Evolutionary conservation across 2,888 invertebrate genomes (phyloP), one percentile per base, ranked within the genome.

Genomic region (Drosophila stalkeri): DNA sequence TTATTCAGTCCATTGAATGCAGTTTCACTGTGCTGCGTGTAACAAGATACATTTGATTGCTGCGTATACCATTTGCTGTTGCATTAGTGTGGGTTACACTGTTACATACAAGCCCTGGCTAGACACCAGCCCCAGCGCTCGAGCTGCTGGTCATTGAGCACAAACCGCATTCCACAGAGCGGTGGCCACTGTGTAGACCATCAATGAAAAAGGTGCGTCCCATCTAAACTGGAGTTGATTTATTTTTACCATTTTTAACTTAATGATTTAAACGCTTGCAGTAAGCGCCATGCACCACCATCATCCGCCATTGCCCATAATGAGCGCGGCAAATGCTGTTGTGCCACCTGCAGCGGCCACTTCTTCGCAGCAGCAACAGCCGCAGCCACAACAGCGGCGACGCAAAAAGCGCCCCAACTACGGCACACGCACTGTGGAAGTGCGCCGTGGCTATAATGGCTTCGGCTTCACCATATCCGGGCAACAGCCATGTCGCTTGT

Each of bases 401-500:
- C 93, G 95, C 27, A 95, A 95, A 90, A 95, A 95, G 91, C 94
- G 95, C n/a, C 94, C 94, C 23, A 94, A 94, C 80, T 95, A 94
- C 90, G 95, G 95, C 11, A 93, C 92, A 11, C 92, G 93, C 20
- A 91, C 92, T 0, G 97, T 98, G 63, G 97, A 98, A 89, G 96
- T 99, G 47, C 95, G 95, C 11, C 94, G 98, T 75, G 98, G 98
- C 4, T 95, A 95, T 71, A 97, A 97, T 88, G 99, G 99, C 11
- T 99, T 98, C 92, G 99, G 99, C n/a, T 99, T 99, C 92, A 99
- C 99, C 27, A 98, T 99, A 91, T 98, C 98, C 2, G 99, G 99
- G 4, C 98, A 99, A 92, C 96, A 98, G 91, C 99, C 99, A 0
- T 99, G 99, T 92, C 97, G 98, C 75, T 94, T 99, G 67, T 98